phyloP scores from a whole-genome alignment of 2,888 invertebrate genomes.

The Amblyteles armatorius region DNA sequence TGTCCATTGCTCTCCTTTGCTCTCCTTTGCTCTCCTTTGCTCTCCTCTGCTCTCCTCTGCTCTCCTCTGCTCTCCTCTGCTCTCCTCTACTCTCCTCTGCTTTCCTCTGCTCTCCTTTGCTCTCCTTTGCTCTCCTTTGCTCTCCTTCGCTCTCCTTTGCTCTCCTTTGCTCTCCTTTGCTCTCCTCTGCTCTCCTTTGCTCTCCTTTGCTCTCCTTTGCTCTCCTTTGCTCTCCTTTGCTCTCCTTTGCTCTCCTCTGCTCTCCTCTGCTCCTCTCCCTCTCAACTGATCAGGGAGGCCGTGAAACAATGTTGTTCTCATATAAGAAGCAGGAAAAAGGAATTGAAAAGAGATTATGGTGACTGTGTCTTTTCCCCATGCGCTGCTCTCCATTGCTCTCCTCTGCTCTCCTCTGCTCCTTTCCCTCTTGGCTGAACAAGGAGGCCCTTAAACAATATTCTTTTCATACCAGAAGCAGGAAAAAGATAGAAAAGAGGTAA shows the following conservation, averaged over 20 bases:
- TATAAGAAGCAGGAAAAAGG: no score
- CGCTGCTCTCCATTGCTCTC: constrained; percentile 23
- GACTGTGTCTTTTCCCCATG: neutral
- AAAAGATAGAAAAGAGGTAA: constrained; percentile 26
- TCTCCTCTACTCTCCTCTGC: no score
- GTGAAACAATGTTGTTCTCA: no score
- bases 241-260: constrained; percentile 20
- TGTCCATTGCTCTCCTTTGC: constrained; percentile 23
- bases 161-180: neutral
- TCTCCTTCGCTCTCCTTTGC: no score
- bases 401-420: neutral
- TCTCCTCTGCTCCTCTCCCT: no score
- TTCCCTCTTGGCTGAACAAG: no score
- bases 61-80: no score
- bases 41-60: constrained; percentile 21
- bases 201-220: neutral
- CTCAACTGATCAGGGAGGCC: no score
- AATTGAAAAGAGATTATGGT: constrained; percentile 37
- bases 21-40: neutral
- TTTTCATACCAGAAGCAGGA: no score
- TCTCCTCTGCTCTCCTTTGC: constrained; percentile 16
- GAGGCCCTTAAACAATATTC: no score
- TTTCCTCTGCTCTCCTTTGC: neutral
- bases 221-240: neutral
- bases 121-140: constrained; percentile 22